Evolutionary conservation across 1,140 invertebrate genomes (phyloP).

Genomic region (Bombus consobrinus): DNA sequence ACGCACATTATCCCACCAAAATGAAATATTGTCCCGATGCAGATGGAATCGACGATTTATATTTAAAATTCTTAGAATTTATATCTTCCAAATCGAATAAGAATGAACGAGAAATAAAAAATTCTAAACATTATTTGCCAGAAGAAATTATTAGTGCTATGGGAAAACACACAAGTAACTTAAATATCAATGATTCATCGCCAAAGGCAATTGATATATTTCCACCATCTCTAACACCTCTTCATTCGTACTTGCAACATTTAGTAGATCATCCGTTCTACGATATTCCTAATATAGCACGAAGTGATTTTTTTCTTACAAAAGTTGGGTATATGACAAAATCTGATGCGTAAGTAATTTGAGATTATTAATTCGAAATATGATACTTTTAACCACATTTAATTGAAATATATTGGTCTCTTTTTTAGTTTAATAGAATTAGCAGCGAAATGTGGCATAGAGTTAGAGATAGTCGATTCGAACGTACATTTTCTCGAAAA

Average conservation of each 20-base stretch:
- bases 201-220: conserved; percentile 65
- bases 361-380: not conserved
- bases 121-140: conserved; percentile 59
- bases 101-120: conserved; percentile 47
- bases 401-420: conserved; percentile 6
- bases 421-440: conserved; percentile 71
- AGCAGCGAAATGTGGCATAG: conserved; percentile 66
- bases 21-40: conserved; percentile 71
- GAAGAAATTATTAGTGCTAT: conserved; percentile 59
- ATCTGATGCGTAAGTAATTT: conserved; percentile 72
- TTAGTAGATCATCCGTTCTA: conserved; percentile 67
- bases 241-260: conserved; percentile 74
- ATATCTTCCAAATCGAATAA: conserved; percentile 61
- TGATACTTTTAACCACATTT: not conserved
- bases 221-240: conserved; percentile 75
- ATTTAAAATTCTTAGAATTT: conserved; percentile 70
- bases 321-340: conserved; percentile 77
- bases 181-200: conserved; percentile 52
- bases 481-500: conserved; percentile 76
- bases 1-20: conserved; percentile 84
- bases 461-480: conserved; percentile 67
- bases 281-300: conserved; percentile 71
- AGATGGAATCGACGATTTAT: conserved; percentile 66
- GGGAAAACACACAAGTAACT: conserved; percentile 63
- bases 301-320: conserved; percentile 69